Base-by-base conservation (phyloP, 2,888 invertebrate genomes). In the Poecilobothrus nobilitatus region DNA sequence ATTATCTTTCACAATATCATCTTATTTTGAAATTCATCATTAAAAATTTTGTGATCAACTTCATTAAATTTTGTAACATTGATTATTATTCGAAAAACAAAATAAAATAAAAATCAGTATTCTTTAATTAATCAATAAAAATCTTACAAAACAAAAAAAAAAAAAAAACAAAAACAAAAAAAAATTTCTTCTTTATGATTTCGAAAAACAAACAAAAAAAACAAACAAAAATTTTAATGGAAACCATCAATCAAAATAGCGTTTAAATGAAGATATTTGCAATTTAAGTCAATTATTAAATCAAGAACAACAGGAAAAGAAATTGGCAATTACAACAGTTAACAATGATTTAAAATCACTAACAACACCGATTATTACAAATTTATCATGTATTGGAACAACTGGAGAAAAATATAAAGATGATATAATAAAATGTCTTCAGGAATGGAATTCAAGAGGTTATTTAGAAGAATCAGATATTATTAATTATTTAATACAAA, bases 221-320 rank as follows among this genome's bases (percentile, higher is more conserved):
- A 20, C 9, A 9, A 21, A 21, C 1, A 10, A 12, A 22, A 63
- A 63, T 22, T n/a, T 22, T 63, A 22, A 20, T 21, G 41, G 15
- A 41, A 41, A 70, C 68, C n/a, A n/a, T n/a, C n/a, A n/a, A 62
- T 68, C 12, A 53, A 53, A 79, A 71, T 76, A 86, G 85, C 84
- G 83, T 75, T 78, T 86, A 68, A 86, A 84, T 75, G 84, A 85
- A 77, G 86, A 86, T 74, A 84, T 86, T 72, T 85, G 85, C 74
- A 85, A 85, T 74, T 78, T 86, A 74, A 85, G 85, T 71, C 85
- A 85, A 3, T 79, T 85, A 66, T 82, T 85, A 74, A 83, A 83
- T 70, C 81, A 83, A 18, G 53, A 53, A n/a, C 53, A 74, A 71
- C 71, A 53, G 66, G 68, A 68, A 71, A 72, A 63, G 66, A 71